Percentiles rank a stretch among this genome's conserved stretches.
These are phyloP conservation scores for Heliconius charithonia DNA, from an alignment of 2,888 invertebrate genomes.

Conservation along the genomic window DNA sequence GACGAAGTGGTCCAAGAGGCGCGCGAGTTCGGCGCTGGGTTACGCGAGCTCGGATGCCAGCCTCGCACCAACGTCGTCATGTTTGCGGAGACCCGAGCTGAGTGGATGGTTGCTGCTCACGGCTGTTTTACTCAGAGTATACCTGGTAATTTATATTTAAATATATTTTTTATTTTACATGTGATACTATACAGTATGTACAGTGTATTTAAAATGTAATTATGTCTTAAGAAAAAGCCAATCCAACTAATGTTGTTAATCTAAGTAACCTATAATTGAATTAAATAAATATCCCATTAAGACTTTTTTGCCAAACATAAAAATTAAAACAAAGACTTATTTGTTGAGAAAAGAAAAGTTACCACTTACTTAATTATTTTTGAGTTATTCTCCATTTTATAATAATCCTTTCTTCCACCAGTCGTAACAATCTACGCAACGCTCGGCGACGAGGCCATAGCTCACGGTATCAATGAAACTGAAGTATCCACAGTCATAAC, in stretches of 20 bases:
- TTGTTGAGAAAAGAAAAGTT: no score
- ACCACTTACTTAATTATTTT: no score
- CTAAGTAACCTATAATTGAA: no score
- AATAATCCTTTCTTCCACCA: slow-evolving; percentile 56
- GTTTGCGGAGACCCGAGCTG: slow-evolving; percentile 98
- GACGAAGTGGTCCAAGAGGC: slow-evolving; percentile 90
- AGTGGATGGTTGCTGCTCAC: slow-evolving; percentile 98
- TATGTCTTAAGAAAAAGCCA: no score
- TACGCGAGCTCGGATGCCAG: slow-evolving; percentile 90
- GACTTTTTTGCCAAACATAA: no score
- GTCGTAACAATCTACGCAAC: slow-evolving; percentile 99
- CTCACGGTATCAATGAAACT: slow-evolving; percentile 98
- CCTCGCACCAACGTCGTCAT: slow-evolving; percentile 92
- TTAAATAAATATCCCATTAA: no score
- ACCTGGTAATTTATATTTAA: slow-evolving; percentile 81
- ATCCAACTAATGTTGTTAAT: no score
- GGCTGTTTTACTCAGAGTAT: slow-evolving; percentile 97
- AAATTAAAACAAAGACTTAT: no score
- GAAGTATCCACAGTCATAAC: slow-evolving; percentile 97
- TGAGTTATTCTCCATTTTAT: background rate
- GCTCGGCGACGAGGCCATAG: slow-evolving; percentile 97
- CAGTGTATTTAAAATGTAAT: no score
- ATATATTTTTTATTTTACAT: no score
- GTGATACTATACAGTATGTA: no score
- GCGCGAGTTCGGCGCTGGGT: slow-evolving; percentile 91